Conservation (phyloP, 1,140 invertebrate species). For the Bombus difficillimus region DNA sequence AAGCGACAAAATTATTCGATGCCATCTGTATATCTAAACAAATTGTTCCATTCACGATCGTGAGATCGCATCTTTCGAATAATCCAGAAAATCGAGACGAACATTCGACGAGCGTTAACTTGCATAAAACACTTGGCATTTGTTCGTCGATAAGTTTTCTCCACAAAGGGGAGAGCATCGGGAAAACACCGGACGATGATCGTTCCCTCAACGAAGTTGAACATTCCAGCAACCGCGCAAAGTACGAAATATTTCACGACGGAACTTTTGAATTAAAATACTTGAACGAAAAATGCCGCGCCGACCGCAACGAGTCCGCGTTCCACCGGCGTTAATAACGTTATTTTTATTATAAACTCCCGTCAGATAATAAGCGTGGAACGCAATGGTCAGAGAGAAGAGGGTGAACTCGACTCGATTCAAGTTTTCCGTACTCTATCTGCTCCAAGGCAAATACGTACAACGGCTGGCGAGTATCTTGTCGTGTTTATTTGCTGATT, state of each 20-base stretch:
- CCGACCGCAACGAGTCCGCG: neutral
- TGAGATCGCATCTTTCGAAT: neutral
- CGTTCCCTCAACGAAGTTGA: neutral
- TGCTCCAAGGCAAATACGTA: neutral
- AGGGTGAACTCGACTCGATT: neutral
- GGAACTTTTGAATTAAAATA: slow-evolving; percentile 59
- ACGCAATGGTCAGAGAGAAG: too few species aligned
- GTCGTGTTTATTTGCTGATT: slow-evolving; percentile 42
- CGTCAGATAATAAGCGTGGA: neutral
- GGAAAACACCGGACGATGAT: slow-evolving; percentile 15
- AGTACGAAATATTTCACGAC: slow-evolving; percentile 33
- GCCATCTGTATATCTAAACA: neutral
- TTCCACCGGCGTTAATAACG: slow-evolving; percentile 15
- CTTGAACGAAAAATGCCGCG: slow-evolving; percentile 18
- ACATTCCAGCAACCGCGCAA: slow-evolving; percentile 20
- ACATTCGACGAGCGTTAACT: neutral
- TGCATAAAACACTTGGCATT: neutral
- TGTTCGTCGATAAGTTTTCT: neutral
- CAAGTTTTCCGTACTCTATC: neutral
- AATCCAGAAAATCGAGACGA: too few species aligned
- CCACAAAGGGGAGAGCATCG: neutral
- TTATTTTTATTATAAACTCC: neutral
- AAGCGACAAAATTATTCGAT: neutral
- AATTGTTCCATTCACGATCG: neutral
- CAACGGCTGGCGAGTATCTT: neutral